Percentiles rank a stretch among this genome's conserved stretches.
Conservation (phyloP, 2,888 invertebrate genomes). For the Druceiella hillmani region DNA sequence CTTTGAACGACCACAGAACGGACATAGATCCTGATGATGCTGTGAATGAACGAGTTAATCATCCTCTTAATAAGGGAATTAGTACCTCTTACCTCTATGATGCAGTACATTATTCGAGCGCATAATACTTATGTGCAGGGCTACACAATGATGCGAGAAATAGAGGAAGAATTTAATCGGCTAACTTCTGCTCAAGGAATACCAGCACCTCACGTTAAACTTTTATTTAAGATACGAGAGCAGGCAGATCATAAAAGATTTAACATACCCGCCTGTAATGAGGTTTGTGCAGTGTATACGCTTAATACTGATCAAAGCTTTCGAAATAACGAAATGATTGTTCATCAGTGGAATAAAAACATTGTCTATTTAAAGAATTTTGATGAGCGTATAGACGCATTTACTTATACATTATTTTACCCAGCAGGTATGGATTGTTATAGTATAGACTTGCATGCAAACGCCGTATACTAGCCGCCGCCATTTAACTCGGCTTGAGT, state of each 20-base stretch:
- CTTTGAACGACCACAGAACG: constrained; percentile 16
- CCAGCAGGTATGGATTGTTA: constrained; percentile 20
- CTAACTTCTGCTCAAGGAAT: constrained; percentile 14
- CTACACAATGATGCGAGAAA: constrained; percentile 19
- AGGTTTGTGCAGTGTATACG: constrained; percentile 19
- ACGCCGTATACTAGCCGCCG: constrained; percentile 17
- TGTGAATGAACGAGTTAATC: constrained; percentile 18
- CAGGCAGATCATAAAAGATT: constrained; percentile 16
- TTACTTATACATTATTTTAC: constrained; percentile 20
- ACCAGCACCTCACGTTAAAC: constrained; percentile 15
- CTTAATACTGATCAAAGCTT: constrained; percentile 18
- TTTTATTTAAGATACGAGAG: constrained; percentile 19
- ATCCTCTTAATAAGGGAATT: constrained; percentile 18
- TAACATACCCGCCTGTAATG: constrained; percentile 19
- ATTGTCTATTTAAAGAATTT: constrained; percentile 16
- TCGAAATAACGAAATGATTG: constrained; percentile 20
- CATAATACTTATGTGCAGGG: constrained; percentile 17
- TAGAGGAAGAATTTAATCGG: constrained; percentile 19
- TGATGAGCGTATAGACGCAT: constrained; percentile 20
- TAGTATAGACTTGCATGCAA: constrained; percentile 18
- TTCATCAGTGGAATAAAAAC: constrained; percentile 17
- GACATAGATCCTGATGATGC: constrained; percentile 18
- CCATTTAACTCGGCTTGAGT: constrained; percentile 19
- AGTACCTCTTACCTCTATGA: constrained; percentile 16
- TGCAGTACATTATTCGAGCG: constrained; percentile 15